Evolutionary conservation across 1,140 invertebrate genomes (phyloP), one percentile per base, ranked within the genome.

Genomic region (Himalopsyche phryganea): DNA sequence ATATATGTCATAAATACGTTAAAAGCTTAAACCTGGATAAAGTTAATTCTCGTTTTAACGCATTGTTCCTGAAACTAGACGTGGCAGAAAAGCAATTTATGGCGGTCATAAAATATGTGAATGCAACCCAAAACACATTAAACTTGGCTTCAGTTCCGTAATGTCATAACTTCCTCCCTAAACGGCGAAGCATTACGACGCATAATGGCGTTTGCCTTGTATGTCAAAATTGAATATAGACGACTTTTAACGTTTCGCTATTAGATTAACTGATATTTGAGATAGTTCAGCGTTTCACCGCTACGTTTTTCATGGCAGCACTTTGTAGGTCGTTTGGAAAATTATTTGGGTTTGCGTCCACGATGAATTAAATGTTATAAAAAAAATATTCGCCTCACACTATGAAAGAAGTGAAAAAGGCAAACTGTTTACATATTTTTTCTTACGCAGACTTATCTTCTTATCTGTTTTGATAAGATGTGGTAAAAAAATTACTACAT

Each of bases 201-300:
- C 45, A 40, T 51, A 63, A 55, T 46, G 18, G 38, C 44, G 17
- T 13, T 42, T 35, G 20, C 52, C 60, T 28, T 49, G 59, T 46
- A 49, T 15, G 52, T 18, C 48, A 56, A 51, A 59, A 59, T 63
- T 44, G 57, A 51, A 59, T 52, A 45, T 28, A 33, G 42, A 40
- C 45, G 45, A 55, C 48, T 50, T 57, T 55, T 50, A 55, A 59
- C 57, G 20, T 63, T 55, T 58, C 42, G 38, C 47, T 54, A 57
- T 56, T 57, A 61, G 60, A 61, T 61, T 57, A 57, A 61, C 38
- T 48, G 53, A 50, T 38, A 17, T 42, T 48, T 9, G 33, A 32
- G 48, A 38, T 72, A 74, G 73, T 76, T 76, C 71, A 66, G 36
- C 47, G 62, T 58, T 65, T 68, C 66, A 54, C 70, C 71, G 68